phyloP scores from a whole-genome alignment of 2,888 invertebrate species.

The Synanthedon andrenaeformis region DNA sequence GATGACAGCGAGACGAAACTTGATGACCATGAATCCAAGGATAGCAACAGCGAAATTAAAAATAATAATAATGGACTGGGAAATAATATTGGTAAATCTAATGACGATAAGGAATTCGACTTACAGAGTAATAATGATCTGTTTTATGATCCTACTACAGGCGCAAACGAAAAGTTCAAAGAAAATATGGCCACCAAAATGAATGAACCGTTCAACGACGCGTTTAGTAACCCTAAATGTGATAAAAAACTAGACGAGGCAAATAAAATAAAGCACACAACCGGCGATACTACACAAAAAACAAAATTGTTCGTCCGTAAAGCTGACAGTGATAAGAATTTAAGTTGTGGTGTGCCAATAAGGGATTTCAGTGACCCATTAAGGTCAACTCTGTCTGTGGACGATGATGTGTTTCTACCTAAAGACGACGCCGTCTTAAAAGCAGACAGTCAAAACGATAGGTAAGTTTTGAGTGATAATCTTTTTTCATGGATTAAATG shows the following conservation, averaged over 20 bases:
- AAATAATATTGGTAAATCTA: neutral
- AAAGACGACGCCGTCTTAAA: constrained; percentile 47
- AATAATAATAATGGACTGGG: neutral
- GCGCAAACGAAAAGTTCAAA: neutral
- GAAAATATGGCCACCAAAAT: constrained; percentile 4
- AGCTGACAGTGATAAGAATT: constrained; percentile 45
- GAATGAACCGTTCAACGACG: constrained; percentile 1
- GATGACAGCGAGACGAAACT: neutral
- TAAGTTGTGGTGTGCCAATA: constrained; percentile 68
- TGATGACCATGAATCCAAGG: neutral
- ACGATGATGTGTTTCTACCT: constrained; percentile 59
- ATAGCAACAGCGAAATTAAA: neutral
- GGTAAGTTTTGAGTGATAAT: constrained; percentile 24
- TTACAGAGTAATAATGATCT: neutral
- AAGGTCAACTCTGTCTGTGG: constrained; percentile 60
- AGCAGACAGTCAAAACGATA: constrained; percentile 49
- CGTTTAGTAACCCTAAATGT: neutral
- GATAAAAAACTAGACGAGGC: neutral
- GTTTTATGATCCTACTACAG: neutral
- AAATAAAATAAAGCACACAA: constrained; percentile 4
- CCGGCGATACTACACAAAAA: constrained; percentile 30
- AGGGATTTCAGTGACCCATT: constrained; percentile 89
- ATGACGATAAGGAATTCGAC: neutral
- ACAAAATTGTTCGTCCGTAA: constrained; percentile 34
- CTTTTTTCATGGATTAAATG: neutral